These are phyloP conservation scores for Zootoca vivipara DNA, from an alignment of 2,113 vertebrate species.

Conservation along the genomic window DNA sequence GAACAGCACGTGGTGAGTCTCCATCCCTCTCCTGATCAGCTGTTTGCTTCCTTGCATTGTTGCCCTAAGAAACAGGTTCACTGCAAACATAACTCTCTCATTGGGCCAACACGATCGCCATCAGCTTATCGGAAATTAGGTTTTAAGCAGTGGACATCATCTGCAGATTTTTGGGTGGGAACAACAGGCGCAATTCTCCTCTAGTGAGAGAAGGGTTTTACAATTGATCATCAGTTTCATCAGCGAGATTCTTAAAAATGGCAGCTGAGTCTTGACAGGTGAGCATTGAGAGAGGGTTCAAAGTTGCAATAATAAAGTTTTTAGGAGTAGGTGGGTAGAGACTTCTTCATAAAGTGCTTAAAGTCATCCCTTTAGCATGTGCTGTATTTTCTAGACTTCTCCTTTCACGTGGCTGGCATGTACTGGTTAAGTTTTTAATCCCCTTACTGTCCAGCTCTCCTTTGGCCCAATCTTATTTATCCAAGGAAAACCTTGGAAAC, in stretches of 20 bases:
- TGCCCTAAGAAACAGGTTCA: constrained; percentile 50
- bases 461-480: background rate
- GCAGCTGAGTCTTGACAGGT: background rate
- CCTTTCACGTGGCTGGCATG: background rate
- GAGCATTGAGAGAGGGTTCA: background rate
- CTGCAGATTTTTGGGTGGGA: background rate
- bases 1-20: constrained; percentile 64
- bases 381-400: background rate
- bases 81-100: constrained; percentile 29
- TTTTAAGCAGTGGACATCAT: background rate
- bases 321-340: background rate
- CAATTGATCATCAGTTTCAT: background rate
- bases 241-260: background rate
- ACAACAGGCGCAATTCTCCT: background rate
- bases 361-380: background rate
- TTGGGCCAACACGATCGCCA: constrained; percentile 22
- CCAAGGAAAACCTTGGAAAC: background rate
- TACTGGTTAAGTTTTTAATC: background rate
- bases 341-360: background rate
- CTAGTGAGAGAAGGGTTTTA: background rate
- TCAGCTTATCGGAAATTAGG: constrained; percentile 16
- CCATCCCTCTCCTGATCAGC: constrained; percentile 66
- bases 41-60: constrained; percentile 54
- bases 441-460: background rate
- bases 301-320: background rate